Base-by-base conservation (phyloP, 2,113 vertebrate species). In the Formicarius rufipectus region DNA sequence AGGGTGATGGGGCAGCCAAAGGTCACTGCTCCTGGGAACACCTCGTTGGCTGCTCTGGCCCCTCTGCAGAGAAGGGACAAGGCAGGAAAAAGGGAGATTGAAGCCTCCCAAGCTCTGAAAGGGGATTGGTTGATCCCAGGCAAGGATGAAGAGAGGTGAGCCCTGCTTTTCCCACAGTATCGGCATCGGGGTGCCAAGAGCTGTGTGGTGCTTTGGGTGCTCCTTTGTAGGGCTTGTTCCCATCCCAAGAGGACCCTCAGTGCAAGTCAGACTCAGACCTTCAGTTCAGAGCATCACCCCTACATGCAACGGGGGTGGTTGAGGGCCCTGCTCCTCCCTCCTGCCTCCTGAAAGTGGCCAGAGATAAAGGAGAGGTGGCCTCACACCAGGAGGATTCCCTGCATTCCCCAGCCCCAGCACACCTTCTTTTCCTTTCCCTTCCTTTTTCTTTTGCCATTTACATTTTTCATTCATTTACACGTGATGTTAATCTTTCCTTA, bases 381-480 rank as follows among this genome's bases (percentile, higher is more conserved):
- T 93, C 62, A 72, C 37, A 31, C 24, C 58, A 45, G 12, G 25
- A 0, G 2, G 56, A 45, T 87, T 81, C 55, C 60, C 47, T 6
- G 27, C 89, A 17, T 37, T 78, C 31, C 31, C 67, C 72, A 80
- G 42, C 66, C n/a, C 23, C 37, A 78, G 6, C 31, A 66, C 59
- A 78, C 47, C 81, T 90, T 62, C 40, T n/a, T 42, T 42, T 42
- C 40, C 28, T 88, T 91, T 93, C 7, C 56, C 39, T 71, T n/a
- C 18, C 19, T 50, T 60, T 37, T 67, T 78, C 39, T 52, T n/a
- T 39, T 11, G 31, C 35, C 75, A 97, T 97, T 97, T 97, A 86
- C 97, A 97, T 97, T 96, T 97, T 97, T 97, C 96, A 97, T 97
- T 97, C 97, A 97, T 94, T 97, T 97, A 96, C 95, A 83, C 85